Evolutionary conservation across 2,797 vertebrate species (phyloP).

Genomic region (Thripadectes ignobilis): DNA sequence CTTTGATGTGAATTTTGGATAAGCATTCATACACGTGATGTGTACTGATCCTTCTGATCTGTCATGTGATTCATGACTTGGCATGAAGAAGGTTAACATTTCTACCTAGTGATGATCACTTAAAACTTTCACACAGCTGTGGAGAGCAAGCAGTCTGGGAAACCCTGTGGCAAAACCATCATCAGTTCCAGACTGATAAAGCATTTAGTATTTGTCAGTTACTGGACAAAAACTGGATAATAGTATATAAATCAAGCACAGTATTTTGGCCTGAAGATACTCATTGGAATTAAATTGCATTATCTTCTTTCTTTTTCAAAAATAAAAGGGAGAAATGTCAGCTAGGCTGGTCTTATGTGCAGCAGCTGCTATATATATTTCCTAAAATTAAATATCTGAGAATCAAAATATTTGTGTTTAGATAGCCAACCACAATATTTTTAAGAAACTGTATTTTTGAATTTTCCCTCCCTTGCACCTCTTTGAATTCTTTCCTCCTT

Average conservation of each 20-base stretch:
- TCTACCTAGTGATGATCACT: slow-evolving; percentile 58
- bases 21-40: neutral
- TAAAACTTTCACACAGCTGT: slow-evolving; percentile 35
- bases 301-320: neutral
- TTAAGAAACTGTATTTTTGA: neutral
- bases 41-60: slow-evolving; percentile 46
- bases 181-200: slow-evolving; percentile 74
- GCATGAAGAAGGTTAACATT: slow-evolving; percentile 52
- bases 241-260: slow-evolving; percentile 37
- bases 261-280: slow-evolving; percentile 5
- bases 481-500: neutral
- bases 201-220: slow-evolving; percentile 72
- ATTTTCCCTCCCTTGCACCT: neutral
- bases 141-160: slow-evolving; percentile 68
- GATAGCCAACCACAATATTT: neutral
- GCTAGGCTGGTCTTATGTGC: neutral
- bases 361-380: neutral
- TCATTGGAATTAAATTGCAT: neutral
- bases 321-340: neutral
- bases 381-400: neutral
- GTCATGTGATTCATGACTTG: slow-evolving; percentile 23
- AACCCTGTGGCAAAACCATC: slow-evolving; percentile 59
- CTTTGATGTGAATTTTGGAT: slow-evolving; percentile 24
- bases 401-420: neutral
- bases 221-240: slow-evolving; percentile 32